Evolutionary conservation across 2,113 vertebrate genomes (phyloP).

Genomic region (Melanerpes formicivorus): DNA sequence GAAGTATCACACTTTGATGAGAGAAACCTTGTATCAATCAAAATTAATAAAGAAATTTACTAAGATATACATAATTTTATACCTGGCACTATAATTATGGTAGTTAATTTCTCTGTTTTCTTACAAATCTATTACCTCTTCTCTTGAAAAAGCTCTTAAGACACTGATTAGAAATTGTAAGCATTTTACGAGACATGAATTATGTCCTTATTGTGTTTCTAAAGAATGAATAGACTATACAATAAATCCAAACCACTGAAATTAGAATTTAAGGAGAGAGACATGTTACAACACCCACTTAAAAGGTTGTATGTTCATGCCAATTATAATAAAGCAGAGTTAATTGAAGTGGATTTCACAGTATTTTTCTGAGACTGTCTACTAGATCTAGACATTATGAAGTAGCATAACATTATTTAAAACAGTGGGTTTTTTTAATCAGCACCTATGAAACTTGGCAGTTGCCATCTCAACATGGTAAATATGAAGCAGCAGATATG

Average conservation of each 20-base stretch:
- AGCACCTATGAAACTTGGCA: background rate
- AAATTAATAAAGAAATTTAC: background rate
- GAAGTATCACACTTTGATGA: background rate
- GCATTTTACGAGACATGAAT: background rate
- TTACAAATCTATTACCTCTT: slow-evolving; percentile 15
- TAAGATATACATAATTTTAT: slow-evolving; percentile 16
- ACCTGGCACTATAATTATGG: background rate
- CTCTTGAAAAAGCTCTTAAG: slow-evolving; percentile 13
- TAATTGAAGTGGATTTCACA: background rate
- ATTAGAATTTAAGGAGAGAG: background rate
- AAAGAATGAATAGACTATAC: background rate
- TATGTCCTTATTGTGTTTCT: background rate
- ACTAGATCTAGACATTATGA: background rate
- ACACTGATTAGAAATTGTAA: background rate
- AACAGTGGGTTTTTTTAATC: background rate
- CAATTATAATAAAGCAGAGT: background rate
- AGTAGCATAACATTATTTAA: background rate
- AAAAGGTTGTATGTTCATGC: background rate
- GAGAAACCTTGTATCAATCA: background rate
- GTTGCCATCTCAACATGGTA: background rate
- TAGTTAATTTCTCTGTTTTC: slow-evolving; percentile 31
- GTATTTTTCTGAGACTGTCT: background rate
- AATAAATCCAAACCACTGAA: background rate
- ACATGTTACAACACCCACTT: background rate
- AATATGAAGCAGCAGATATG: background rate